Percentiles rank a stretch among this genome's conserved stretches.
Conservation (phyloP, 2,797 vertebrate genomes). For the Pristis pectinata region DNA sequence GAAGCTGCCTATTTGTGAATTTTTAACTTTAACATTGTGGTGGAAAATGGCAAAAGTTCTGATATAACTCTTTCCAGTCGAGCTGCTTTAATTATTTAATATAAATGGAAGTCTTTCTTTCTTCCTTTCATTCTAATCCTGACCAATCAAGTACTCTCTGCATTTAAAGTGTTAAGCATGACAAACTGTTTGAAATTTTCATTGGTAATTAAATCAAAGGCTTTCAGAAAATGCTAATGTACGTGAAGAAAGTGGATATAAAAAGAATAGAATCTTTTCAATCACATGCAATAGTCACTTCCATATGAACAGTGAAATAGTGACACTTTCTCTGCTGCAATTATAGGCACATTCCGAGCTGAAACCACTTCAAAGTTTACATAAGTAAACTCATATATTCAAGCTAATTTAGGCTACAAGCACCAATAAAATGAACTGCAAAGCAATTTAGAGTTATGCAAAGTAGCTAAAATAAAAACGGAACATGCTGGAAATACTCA, state of each 20-base stretch:
- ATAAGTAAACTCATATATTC: not conserved
- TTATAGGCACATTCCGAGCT: not conserved
- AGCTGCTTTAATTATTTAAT: not conserved
- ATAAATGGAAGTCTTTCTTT: no score
- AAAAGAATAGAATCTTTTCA: not conserved
- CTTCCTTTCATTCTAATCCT: no score
- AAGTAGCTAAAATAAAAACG: not conserved
- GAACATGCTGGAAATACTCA: no score
- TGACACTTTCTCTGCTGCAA: not conserved
- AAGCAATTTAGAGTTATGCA: not conserved
- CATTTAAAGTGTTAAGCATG: not conserved
- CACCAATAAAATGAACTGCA: not conserved
- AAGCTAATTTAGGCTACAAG: not conserved
- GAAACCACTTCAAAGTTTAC: not conserved
- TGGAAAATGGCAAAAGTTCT: not conserved
- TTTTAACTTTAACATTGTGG: not conserved
- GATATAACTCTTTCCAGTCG: not conserved
- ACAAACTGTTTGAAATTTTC: not conserved
- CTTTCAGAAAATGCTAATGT: not conserved
- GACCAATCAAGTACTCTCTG: not conserved
- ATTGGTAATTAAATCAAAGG: constrained; percentile 3
- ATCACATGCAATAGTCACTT: not conserved
- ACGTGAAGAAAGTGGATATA: not conserved
- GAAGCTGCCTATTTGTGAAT: not conserved
- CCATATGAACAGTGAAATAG: not conserved